Evolutionary conservation across 2,888 invertebrate genomes (phyloP).

Genomic region (Epistrophella euchroma): DNA sequence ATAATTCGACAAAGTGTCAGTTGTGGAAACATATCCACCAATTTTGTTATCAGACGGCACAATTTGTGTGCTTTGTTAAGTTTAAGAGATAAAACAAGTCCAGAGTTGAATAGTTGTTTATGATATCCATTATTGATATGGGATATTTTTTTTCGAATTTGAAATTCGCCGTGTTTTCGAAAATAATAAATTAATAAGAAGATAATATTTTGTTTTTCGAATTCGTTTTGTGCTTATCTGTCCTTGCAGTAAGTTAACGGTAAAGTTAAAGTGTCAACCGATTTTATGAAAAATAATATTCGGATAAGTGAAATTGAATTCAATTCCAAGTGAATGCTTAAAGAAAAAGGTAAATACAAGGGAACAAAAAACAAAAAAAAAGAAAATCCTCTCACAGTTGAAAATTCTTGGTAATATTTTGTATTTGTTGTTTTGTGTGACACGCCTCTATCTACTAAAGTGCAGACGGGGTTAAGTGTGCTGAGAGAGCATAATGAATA

Average conservation of each 20-base stretch:
- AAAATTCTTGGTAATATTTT: conserved; percentile 48
- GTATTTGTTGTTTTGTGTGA: conserved; percentile 49
- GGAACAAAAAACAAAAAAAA: conserved; percentile 7
- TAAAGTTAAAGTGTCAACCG: conserved; percentile 4
- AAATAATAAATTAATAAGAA: not conserved
- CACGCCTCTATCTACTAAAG: conserved; percentile 30
- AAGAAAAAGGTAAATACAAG: not conserved
- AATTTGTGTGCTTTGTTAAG: not conserved
- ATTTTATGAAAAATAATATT: not conserved
- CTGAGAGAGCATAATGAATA: conserved; percentile 45
- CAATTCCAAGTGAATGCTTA: not conserved
- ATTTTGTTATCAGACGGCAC: not conserved
- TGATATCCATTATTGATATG: not conserved
- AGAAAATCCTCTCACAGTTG: not conserved
- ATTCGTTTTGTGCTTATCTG: conserved; percentile 4
- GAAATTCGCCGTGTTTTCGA: not conserved
- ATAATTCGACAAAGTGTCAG: not conserved
- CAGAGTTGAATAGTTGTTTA: not conserved
- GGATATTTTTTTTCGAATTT: not conserved
- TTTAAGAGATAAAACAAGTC: not conserved
- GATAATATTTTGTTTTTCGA: not conserved
- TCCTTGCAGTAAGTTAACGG: too few species aligned
- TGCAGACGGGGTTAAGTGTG: conserved; percentile 66
- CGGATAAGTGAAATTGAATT: conserved; percentile 1
- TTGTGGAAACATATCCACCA: not conserved